A percentile compares a stretch with the other conserved stretches of the same genome.
Evolutionary conservation across 2,113 vertebrate species (phyloP).

Genomic region (Onychorhynchus coronatus): DNA sequence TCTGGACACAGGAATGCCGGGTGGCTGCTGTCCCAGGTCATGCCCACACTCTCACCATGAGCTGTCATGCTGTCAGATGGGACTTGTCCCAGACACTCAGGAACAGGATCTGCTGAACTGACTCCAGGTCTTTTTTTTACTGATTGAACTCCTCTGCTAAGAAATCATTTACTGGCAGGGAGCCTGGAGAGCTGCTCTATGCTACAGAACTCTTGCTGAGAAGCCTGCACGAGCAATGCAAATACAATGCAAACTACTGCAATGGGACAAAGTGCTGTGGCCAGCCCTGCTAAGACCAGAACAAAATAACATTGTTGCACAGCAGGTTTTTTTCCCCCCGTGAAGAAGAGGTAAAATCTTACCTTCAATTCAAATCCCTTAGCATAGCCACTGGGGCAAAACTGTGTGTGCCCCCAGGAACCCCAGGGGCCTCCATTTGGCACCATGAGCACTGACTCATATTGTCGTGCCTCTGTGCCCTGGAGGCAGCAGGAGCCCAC

Average conservation of each 20-base stretch:
- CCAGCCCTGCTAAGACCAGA: not conserved
- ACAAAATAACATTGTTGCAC: not conserved
- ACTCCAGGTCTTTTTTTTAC: not conserved
- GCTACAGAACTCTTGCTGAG: not conserved
- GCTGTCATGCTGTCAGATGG: not conserved
- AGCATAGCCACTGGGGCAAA: not conserved
- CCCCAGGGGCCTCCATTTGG: not conserved
- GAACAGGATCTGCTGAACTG: not conserved
- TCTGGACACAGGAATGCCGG: not conserved
- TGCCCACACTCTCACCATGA: not conserved
- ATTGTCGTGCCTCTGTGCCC: accelerated
- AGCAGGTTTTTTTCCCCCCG: not conserved
- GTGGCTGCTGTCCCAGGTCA: not conserved
- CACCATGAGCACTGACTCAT: not conserved
- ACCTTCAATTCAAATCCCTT: constrained; percentile 3
- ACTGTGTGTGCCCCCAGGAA: not conserved
- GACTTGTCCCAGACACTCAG: not conserved
- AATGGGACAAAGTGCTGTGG: not conserved
- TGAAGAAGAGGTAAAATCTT: not conserved
- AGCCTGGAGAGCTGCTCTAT: not conserved
- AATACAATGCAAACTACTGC: not conserved
- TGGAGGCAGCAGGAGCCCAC: not conserved
- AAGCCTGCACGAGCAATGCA: not conserved
- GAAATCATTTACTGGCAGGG: not conserved
- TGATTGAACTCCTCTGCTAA: not conserved